Evolutionary conservation across 2,888 invertebrate species (phyloP), one percentile per base, ranked within the genome.

Genomic region (Cenopis cana): DNA sequence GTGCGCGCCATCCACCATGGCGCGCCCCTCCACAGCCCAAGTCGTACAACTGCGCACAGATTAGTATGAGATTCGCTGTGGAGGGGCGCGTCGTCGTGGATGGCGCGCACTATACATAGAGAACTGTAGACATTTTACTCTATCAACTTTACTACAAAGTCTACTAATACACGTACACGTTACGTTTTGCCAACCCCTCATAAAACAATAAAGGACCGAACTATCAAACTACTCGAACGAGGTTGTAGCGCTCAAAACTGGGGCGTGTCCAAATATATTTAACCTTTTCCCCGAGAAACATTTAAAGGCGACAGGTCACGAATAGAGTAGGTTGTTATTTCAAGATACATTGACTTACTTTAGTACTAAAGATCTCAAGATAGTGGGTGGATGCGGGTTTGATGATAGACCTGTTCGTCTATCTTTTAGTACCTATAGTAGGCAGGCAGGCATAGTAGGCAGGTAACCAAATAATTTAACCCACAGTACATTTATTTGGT

Each of bases 231-330:
- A 2, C 8, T 6, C n/a, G 29, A 33, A 50, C 20, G n/a, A 41
- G 38, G 41, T 59, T 55, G 29, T 17, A 18, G 17, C 24, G 60
- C 46, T 46, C 50, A 52, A 38, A 64, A 64, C 38, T 52, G 20
- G 54, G 64, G 36, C 64, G 64, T 54, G 54, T 64, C 52, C 64
- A 64, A 54, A 64, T 54, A 62, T 36, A 64, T 64, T 50, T 12
- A 52, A 61, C 49, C 36, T 64, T 64, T 64, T 20, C 18, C 62
- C 38, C 8, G 64, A 38, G 64, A 64, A 38, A 38, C 52, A 36
- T n/a, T 52, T 54, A 33, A 41, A 61, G 52, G 14, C n/a, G 62
- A 52, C 36, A 38, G 64, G 64, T 64, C 52, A 52, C 12, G 38
- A 5, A 11, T 12, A 10, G 36, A 14, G 20, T 64, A 20, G 52